Evolutionary conservation across 2,113 vertebrate species (phyloP).

Genomic region (Illadopsis cleaveri): DNA sequence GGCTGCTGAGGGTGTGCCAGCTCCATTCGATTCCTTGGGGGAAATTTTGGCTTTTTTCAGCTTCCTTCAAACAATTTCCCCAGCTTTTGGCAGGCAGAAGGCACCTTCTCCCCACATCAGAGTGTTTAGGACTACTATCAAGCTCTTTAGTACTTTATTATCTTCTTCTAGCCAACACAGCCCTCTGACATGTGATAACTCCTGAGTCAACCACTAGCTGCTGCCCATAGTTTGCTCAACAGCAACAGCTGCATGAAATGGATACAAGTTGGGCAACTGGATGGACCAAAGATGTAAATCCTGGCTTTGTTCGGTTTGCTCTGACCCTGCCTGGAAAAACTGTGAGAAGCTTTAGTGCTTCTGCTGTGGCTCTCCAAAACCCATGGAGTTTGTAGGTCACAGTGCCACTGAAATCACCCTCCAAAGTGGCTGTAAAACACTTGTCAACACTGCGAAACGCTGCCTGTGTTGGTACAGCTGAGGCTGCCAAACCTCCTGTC

Average conservation of each 20-base stretch:
- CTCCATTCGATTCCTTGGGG: not conserved
- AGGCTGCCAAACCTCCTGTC: conserved; percentile 57
- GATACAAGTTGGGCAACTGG: conserved; percentile 55
- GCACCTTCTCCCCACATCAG: not conserved
- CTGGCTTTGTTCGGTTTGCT: conserved; percentile 45
- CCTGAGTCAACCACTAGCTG: conserved; percentile 35
- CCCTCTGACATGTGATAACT: conserved; percentile 34
- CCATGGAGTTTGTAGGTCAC: conserved; percentile 22
- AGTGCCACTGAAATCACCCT: conserved; percentile 54
- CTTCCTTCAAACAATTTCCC: not conserved
- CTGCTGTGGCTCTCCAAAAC: not conserved
- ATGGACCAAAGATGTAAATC: conserved; percentile 45
- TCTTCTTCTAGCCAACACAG: not conserved
- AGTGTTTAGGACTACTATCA: not conserved
- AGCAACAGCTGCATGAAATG: conserved; percentile 56
- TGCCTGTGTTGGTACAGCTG: conserved; percentile 41
- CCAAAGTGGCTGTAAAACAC: conserved; percentile 65
- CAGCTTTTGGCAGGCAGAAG: not conserved
- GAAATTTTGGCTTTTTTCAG: not conserved
- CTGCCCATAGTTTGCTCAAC: conserved; percentile 55
- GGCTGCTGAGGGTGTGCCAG: not conserved
- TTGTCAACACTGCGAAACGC: conserved; percentile 29
- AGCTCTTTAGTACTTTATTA: not conserved
- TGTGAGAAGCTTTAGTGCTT: conserved; percentile 39
- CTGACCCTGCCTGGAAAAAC: conserved; percentile 55